phyloP scores from a whole-genome alignment of 2,113 vertebrate species.

The Strigops habroptila region DNA sequence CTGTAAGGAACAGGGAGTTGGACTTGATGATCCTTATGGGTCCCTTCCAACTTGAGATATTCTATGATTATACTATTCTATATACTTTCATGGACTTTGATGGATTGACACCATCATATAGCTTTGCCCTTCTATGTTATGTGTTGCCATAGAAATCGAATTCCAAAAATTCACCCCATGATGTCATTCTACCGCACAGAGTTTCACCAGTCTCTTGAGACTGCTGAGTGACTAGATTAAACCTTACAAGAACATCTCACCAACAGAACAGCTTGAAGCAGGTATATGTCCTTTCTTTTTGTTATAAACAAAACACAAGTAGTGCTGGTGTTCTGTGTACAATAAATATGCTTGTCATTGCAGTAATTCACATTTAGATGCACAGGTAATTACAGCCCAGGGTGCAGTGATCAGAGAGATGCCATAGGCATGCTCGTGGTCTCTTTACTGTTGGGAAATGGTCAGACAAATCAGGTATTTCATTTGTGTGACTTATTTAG shows the following conservation, averaged over 20 bases:
- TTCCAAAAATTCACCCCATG: not conserved
- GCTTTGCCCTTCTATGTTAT: not conserved
- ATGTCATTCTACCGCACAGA: too few relatives aligned
- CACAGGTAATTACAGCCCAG: not conserved
- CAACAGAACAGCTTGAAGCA: not conserved
- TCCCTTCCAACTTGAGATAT: not conserved
- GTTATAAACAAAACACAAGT: not conserved
- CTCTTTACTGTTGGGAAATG: not conserved
- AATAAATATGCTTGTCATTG: accelerated
- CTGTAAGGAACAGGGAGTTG: not conserved
- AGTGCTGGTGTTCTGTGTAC: not conserved
- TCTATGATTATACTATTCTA: not conserved
- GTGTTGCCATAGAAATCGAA: not conserved
- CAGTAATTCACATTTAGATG: not conserved
- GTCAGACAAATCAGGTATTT: not conserved
- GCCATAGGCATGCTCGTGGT: not conserved
- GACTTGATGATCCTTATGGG: not conserved
- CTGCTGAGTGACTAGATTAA: not conserved
- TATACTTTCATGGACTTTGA: not conserved
- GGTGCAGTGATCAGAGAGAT: not conserved
- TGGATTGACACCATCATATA: not conserved
- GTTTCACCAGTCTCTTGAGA: not conserved
- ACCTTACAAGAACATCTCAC: not conserved
- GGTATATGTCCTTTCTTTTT: not conserved
- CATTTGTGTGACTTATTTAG: not conserved